phyloP scores from a whole-genome alignment of 2,113 vertebrate genomes.

The Seriola aureovittata region DNA sequence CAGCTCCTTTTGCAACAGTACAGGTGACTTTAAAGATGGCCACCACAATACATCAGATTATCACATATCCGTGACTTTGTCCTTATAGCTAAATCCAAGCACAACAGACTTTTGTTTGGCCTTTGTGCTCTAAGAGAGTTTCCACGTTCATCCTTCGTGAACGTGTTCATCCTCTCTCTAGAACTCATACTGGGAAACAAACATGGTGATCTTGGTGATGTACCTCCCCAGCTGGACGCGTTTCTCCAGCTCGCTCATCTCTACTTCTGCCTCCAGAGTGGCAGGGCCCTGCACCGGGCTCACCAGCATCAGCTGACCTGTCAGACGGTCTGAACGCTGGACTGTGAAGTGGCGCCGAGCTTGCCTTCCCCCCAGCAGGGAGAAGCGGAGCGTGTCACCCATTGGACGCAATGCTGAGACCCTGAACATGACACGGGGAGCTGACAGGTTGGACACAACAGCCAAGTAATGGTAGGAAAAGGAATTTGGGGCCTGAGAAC shows the following conservation, averaged over 20 bases:
- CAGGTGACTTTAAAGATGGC: background rate
- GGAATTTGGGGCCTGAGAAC: slow-evolving; percentile 86
- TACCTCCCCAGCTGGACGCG: slow-evolving; percentile 86
- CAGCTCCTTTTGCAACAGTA: background rate
- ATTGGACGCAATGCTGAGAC: slow-evolving; percentile 85
- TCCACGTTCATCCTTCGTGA: background rate
- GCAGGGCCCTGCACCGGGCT: slow-evolving; percentile 83
- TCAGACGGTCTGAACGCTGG: slow-evolving; percentile 86
- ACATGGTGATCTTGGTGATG: slow-evolving; percentile 88
- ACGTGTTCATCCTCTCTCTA: slow-evolving; percentile 57
- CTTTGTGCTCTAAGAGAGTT: slow-evolving; percentile 8
- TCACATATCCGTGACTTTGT: slow-evolving; percentile 9
- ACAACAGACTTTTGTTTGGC: slow-evolving; percentile 1
- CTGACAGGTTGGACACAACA: slow-evolving; percentile 87
- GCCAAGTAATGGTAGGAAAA: slow-evolving; percentile 92
- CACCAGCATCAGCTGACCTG: slow-evolving; percentile 89
- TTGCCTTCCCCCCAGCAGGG: slow-evolving; percentile 76
- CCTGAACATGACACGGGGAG: slow-evolving; percentile 89
- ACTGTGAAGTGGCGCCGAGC: slow-evolving; percentile 84
- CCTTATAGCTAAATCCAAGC: background rate
- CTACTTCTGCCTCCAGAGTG: slow-evolving; percentile 88
- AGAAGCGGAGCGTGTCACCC: slow-evolving; percentile 89
- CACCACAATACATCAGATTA: slow-evolving; percentile 2
- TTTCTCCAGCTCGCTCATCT: slow-evolving; percentile 90
- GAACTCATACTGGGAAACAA: slow-evolving; percentile 90